Conservation (phyloP, 2,888 invertebrate genomes). For the Sipha maydis region DNA sequence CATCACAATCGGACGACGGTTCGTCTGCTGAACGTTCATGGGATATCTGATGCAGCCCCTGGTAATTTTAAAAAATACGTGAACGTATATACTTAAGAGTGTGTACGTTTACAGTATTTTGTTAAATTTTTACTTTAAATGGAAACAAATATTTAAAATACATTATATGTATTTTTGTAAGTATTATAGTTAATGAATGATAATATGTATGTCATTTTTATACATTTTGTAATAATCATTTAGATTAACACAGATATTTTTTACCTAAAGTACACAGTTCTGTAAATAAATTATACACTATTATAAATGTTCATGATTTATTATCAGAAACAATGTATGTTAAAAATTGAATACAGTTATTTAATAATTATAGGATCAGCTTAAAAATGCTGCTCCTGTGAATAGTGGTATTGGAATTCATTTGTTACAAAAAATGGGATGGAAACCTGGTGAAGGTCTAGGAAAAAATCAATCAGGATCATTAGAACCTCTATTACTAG, state of each 20-base stretch:
- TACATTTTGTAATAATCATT: constrained; percentile 33
- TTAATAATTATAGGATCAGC: constrained; percentile 80
- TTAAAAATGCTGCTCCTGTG: constrained; percentile 89
- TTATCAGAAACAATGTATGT: neutral
- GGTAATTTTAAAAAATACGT: constrained; percentile 58
- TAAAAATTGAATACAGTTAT: neutral
- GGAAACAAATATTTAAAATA: constrained; percentile 36
- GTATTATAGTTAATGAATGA: constrained; percentile 42
- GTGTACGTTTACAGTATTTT: constrained; percentile 49
- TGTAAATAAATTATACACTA: constrained; percentile 5
- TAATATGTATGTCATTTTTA: constrained; percentile 14
- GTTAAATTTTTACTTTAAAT: constrained; percentile 33
- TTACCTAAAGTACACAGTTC: constrained; percentile 2
- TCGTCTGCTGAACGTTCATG: constrained; percentile 49
- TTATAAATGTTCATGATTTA: too few relatives aligned
- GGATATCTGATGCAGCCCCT: constrained; percentile 53
- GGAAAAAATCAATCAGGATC: constrained; percentile 95
- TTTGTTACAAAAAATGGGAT: constrained; percentile 97
- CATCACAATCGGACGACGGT: constrained; percentile 50
- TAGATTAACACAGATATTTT: constrained; percentile 41
- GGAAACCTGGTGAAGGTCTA: constrained; percentile 95
- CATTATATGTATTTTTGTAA: constrained; percentile 40
- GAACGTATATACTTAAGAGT: constrained; percentile 41
- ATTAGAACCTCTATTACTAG: constrained; percentile 87
- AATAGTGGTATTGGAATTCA: constrained; percentile 97